Evolutionary conservation across 2,888 invertebrate species (phyloP).

Genomic region (Eledone cirrhosa): DNA sequence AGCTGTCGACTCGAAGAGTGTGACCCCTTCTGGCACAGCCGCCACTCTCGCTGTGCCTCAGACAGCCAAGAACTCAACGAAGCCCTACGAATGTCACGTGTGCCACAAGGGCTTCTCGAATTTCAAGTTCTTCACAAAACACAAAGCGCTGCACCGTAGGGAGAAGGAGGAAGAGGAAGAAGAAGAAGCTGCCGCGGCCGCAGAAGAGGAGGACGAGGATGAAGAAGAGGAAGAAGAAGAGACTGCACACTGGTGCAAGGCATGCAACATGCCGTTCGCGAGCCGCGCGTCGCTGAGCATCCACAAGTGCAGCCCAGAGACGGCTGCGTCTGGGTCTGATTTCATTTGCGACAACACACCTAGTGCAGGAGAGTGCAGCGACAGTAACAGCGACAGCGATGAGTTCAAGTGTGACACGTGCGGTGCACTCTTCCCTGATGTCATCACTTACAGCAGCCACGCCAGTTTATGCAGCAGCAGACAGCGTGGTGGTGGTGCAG

Average conservation of each 20-base stretch:
- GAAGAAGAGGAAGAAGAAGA: too few species aligned
- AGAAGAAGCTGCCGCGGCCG: too few species aligned
- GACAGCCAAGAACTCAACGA: neutral
- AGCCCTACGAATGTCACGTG: neutral
- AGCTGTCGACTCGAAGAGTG: neutral
- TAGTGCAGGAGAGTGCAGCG: too few species aligned
- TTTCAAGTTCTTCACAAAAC: neutral
- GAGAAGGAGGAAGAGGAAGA: too few species aligned
- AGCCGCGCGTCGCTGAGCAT: neutral
- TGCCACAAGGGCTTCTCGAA: neutral
- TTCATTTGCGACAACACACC: too few species aligned
- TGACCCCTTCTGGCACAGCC: too few species aligned
- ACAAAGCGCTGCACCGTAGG: neutral
- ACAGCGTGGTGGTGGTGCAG: too few species aligned
- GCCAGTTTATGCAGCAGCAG: neutral
- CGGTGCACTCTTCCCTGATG: neutral
- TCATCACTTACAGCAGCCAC: neutral
- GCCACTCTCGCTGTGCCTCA: too few species aligned
- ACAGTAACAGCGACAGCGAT: neutral
- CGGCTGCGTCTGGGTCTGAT: too few species aligned
- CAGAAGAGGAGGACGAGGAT: too few species aligned
- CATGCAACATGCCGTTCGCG: neutral
- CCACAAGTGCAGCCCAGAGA: neutral
- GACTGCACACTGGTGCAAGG: neutral
- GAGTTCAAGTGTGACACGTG: neutral